These are phyloP conservation scores for Pseudomyrmex pallidus DNA, from an alignment of 1,140 invertebrate species.

Conservation along the genomic window DNA sequence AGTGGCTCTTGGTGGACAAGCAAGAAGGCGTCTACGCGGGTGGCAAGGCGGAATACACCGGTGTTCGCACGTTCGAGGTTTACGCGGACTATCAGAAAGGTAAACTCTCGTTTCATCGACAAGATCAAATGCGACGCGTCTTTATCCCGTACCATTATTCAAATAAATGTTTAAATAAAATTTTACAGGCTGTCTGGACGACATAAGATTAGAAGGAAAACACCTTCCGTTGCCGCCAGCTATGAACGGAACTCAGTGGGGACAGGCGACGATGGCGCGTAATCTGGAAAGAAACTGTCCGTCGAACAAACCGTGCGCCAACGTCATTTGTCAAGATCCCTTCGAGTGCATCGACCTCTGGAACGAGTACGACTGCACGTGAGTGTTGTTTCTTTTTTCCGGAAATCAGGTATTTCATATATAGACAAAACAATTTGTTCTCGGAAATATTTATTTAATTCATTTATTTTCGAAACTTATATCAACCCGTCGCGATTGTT, in stretches of 20 bases:
- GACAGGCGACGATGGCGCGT: slow-evolving; percentile 95
- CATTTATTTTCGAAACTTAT: not conserved
- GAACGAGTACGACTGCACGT: slow-evolving; percentile 99
- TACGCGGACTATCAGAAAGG: slow-evolving; percentile 98
- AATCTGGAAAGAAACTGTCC: slow-evolving; percentile 96
- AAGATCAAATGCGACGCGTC: not conserved
- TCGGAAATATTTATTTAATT: too few species aligned
- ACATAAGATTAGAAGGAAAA: slow-evolving; percentile 95
- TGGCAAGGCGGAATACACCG: slow-evolving; percentile 97
- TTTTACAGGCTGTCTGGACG: slow-evolving; percentile 90
- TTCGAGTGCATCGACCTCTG: slow-evolving; percentile 98
- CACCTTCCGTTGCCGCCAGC: slow-evolving; percentile 96
- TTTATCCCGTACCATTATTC: not conserved
- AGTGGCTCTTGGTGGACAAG: slow-evolving; percentile 96
- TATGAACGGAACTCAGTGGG: slow-evolving; percentile 97
- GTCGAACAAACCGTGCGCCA: slow-evolving; percentile 96
- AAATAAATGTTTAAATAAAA: not conserved
- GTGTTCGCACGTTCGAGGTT: slow-evolving; percentile 95
- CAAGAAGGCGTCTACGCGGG: slow-evolving; percentile 97
- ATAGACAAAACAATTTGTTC: too few species aligned
- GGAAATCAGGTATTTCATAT: too few species aligned
- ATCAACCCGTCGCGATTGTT: not conserved
- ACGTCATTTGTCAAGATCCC: slow-evolving; percentile 95
- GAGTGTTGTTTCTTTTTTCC: slow-evolving; percentile 82
- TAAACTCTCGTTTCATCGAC: slow-evolving; percentile 77